Evolutionary conservation across 2,113 vertebrate genomes (phyloP).

Genomic region (Heptranchias perlo): DNA sequence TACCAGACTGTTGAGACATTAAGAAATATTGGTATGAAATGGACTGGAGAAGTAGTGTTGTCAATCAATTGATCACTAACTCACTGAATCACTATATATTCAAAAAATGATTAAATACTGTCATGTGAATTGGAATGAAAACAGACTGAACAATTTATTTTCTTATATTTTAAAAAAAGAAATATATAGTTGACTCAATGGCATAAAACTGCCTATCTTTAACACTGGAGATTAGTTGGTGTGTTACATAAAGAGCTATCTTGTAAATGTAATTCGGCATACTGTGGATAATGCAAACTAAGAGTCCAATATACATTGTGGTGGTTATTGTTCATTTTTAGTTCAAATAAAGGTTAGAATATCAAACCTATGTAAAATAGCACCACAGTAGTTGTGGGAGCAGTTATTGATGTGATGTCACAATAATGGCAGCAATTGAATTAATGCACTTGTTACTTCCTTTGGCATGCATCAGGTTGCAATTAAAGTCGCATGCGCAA

Average conservation of each 20-base stretch:
- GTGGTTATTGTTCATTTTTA: neutral
- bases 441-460: neutral
- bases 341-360: neutral
- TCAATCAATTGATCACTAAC: neutral
- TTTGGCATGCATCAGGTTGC: neutral
- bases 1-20: neutral
- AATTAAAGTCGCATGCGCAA: neutral
- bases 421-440: neutral
- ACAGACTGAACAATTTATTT: neutral
- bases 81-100: neutral
- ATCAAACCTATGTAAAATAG: neutral
- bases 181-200: neutral
- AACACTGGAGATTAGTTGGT: neutral
- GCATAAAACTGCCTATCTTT: neutral
- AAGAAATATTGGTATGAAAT: neutral
- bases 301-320: neutral
- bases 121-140: neutral
- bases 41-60: neutral
- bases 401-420: neutral
- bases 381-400: neutral
- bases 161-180: neutral
- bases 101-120: neutral
- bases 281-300: neutral
- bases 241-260: neutral
- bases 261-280: neutral